phyloP scores from a whole-genome alignment of 2,797 vertebrate species.

The Phalanger gymnotis region DNA sequence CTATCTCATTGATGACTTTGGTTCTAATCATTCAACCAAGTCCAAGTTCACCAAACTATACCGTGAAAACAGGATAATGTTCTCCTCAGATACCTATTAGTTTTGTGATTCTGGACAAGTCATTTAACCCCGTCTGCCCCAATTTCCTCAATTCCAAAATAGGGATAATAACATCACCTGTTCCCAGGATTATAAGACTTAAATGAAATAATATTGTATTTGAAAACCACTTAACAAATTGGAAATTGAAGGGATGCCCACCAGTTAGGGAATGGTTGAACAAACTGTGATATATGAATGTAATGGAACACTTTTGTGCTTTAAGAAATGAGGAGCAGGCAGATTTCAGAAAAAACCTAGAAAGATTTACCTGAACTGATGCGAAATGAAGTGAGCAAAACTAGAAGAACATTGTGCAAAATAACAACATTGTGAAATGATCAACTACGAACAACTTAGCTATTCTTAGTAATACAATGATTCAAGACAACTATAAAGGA shows the following conservation, averaged over 20 bases:
- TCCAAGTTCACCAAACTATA: background rate
- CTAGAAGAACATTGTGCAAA: background rate
- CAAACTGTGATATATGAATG: background rate
- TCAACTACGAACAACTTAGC: background rate
- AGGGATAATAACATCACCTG: background rate
- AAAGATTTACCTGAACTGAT: background rate
- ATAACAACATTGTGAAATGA: background rate
- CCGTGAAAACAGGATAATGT: background rate
- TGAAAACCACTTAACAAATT: background rate
- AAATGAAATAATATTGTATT: background rate
- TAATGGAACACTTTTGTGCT: background rate
- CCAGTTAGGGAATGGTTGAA: background rate
- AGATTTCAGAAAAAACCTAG: background rate
- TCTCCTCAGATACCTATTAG: background rate
- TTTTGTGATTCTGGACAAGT: background rate
- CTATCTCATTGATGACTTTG: background rate
- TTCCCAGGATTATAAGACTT: background rate
- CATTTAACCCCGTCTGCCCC: background rate
- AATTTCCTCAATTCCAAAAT: background rate
- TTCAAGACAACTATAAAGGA: background rate
- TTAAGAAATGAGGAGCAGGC: background rate
- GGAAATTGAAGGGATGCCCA: background rate
- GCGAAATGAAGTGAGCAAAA: background rate
- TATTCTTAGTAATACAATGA: background rate
- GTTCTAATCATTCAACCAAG: background rate